Evolutionary conservation across 2,888 invertebrate species (phyloP), one percentile per base, ranked within the genome.

Genomic region (Ernsta delagoae): DNA sequence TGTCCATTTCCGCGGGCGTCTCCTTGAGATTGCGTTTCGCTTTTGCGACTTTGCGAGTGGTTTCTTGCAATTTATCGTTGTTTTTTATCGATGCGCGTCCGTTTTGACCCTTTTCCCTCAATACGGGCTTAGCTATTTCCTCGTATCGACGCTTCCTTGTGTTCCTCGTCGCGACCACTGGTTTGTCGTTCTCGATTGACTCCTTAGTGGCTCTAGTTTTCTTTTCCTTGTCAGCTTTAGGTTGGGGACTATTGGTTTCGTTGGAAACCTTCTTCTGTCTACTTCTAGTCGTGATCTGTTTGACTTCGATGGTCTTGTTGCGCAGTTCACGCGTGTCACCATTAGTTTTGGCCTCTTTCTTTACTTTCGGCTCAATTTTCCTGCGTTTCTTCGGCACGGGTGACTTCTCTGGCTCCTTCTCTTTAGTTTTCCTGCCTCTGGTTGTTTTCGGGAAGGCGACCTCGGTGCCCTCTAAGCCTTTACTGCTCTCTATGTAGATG

Each of bases 101-200:
- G 62, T 91, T 92, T 63, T 93, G 92, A 0, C 89, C 90, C 61
- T 92, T 92, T 66, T 93, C 92, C n/a, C 92, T 79, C 0, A 93
- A 73, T 0, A 92, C 90, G 0, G 91, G 90, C 70, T 89, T 92
- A 0, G 79, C 77, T 0, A 78, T 77, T 36, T 92, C 91, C 8
- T 90, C 90, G 64, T 84, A 79, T 12, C 82, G 85, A 31, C 92
- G 75, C 72, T 93, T 93, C 0, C 92, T 77, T 0, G 90, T 91
- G 4, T 75, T 80, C 62, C 87, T 77, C 0, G 85, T 83, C 11
- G 61, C 6, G 1, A 80, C 78, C 0, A 75, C 74, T 0, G 83
- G 79, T 70, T 89, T 92, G 24, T 92, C 90, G 59, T 93, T 93
- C 70, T 93, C 92, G 61, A 92, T 92, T 0, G 92, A 92, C 72